Percentiles rank a stretch among this genome's conserved stretches.
phyloP scores from a whole-genome alignment of 2,113 vertebrate species.

The Miniopterus natalensis region DNA sequence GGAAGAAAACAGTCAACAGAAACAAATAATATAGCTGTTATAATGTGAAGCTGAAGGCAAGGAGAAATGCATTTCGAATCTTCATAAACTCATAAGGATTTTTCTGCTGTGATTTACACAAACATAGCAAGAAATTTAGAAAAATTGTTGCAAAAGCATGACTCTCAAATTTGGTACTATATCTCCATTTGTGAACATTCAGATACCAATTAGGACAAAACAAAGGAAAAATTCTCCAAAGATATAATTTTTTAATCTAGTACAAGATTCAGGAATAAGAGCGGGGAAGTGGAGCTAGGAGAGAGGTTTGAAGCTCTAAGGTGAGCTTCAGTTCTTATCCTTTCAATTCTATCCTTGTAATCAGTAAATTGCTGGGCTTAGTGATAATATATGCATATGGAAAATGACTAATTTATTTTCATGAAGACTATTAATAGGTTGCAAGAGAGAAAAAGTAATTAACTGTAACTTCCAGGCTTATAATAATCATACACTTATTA shows the following conservation, averaged over 20 bases:
- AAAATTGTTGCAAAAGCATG: neutral
- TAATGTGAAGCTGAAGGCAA: neutral
- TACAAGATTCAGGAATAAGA: neutral
- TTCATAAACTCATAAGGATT: neutral
- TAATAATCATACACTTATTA: conserved; percentile 86
- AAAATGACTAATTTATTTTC: conserved; percentile 87
- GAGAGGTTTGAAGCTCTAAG: neutral
- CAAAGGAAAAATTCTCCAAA: neutral
- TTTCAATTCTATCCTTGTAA: conserved; percentile 77
- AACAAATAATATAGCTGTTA: neutral
- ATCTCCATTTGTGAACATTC: neutral
- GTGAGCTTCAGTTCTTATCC: neutral
- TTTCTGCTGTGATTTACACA: neutral
- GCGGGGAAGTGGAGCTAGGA: neutral
- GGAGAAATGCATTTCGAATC: neutral
- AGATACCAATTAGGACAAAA: neutral
- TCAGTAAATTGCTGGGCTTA: conserved; percentile 73
- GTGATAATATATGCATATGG: conserved; percentile 81
- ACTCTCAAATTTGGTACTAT: neutral
- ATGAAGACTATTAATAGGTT: conserved; percentile 79
- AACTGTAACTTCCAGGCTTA: conserved; percentile 84
- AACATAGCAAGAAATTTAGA: neutral
- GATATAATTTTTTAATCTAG: neutral
- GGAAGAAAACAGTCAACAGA: neutral
- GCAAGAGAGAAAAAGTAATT: conserved; percentile 83